These are phyloP conservation scores for Kobus ellipsiprymnus DNA, from an alignment of 2,113 vertebrate species.

Conservation along the genomic window DNA sequence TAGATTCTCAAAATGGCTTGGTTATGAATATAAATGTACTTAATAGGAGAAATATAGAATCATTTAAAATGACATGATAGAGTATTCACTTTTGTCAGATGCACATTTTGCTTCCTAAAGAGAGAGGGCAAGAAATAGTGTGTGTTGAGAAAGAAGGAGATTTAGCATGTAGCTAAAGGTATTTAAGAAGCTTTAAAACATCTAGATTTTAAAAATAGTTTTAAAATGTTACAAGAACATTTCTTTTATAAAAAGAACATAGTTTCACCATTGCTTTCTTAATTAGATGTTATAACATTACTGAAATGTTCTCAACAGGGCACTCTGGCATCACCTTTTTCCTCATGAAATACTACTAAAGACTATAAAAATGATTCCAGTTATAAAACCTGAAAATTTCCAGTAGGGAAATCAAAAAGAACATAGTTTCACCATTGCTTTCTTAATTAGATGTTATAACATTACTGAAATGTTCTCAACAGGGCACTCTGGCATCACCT, in stretches of 20 bases:
- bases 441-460: not conserved
- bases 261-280: not conserved
- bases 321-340: not conserved
- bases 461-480: not conserved
- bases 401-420: not conserved
- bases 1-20: not conserved
- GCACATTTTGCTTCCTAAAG: not conserved
- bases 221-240: not conserved
- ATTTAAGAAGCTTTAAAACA: not conserved
- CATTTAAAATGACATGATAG: not conserved
- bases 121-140: not conserved
- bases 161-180: not conserved
- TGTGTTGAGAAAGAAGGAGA: not conserved
- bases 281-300: not conserved
- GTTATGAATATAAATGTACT: not conserved
- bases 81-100: not conserved
- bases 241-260: not conserved
- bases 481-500: not conserved
- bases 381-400: not conserved
- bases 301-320: not conserved
- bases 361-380: not conserved
- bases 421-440: not conserved
- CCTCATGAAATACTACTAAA: not conserved
- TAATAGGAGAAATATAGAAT: not conserved
- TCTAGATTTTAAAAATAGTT: not conserved